Conservation (phyloP, 92 coral and sea anemone species). For the Anthopleura xanthogrammica region DNA sequence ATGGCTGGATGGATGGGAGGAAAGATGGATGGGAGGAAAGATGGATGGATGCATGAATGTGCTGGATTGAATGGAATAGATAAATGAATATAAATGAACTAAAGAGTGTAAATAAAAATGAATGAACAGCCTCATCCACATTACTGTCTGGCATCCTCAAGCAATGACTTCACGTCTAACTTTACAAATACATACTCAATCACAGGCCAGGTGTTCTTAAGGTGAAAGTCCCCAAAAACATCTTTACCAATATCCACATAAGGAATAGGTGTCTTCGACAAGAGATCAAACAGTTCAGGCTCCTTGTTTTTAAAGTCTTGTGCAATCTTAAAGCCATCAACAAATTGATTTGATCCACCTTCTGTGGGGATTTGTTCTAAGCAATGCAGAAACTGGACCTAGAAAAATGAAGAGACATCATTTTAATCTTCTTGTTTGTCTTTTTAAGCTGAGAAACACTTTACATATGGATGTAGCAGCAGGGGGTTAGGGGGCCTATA, state of each 20-base stretch:
- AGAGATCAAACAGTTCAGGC: slow-evolving; percentile 52
- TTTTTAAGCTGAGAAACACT: too few relatives aligned
- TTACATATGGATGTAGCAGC: too few relatives aligned
- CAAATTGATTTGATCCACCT: slow-evolving; percentile 84
- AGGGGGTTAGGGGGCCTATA: too few relatives aligned
- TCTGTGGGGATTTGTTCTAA: slow-evolving; percentile 61
- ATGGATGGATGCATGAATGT: background rate
- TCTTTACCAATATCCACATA: slow-evolving; percentile 67
- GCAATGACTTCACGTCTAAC: too few relatives aligned
- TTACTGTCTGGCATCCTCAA: too few relatives aligned
- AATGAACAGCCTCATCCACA: too few relatives aligned
- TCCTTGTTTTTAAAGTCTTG: slow-evolving; percentile 11
- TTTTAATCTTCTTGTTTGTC: background rate
- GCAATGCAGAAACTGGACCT: slow-evolving; percentile 88
- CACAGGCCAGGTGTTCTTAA: slow-evolving; percentile 37
- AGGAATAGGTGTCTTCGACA: slow-evolving; percentile 45
- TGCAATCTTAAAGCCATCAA: slow-evolving; percentile 6
- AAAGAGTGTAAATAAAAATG: background rate
- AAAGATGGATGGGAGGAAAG: background rate
- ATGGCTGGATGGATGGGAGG: background rate
- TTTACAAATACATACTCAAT: slow-evolving; percentile 58
- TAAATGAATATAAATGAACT: too few relatives aligned
- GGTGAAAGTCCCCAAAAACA: slow-evolving; percentile 64
- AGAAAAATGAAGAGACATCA: background rate
- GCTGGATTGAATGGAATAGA: background rate